Base-by-base conservation (phyloP, 2,113 vertebrate species). In the Nothocercus julius region DNA sequence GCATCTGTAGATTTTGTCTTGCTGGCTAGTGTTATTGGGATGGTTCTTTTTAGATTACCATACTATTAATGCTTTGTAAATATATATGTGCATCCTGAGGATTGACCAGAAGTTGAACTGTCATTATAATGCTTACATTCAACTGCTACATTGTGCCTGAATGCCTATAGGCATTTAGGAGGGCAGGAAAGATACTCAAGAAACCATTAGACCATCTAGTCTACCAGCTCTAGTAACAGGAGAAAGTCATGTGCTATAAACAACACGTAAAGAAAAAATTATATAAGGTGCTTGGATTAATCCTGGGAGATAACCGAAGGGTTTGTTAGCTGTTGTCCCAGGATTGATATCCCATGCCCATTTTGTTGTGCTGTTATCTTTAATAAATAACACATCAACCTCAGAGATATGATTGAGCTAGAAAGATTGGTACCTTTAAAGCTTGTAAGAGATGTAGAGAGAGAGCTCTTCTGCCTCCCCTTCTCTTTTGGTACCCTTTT, bases 1-100 rank as follows among this genome's bases (percentile, higher is more conserved):
- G 87, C 93, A 97, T 97, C 95, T 97, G 93, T 97, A 96, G 78
- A 79, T 93, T 94, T 96, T 92, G n/a, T 58, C 90, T 93, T 73
- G 87, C 68, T 95, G 45, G 40, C 79, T 93, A 38, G 30, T 97
- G 25, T 83, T 91, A 76, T 67, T 79, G 89, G 51, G 40, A 77
- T 77, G 49, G 38, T 61, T 91, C 82, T 62, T 95, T 73, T 94
- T 87, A 90, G 54, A 68, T 93, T 92, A 78, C 59, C 42, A 30
- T 74, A 42, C 24, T 51, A 45, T 87, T 67, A 85, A 45, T 91
- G 67, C 87, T 96, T 91, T 93, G 74, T 34, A 84, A 88, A 82
- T 78, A 58, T 85, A 13, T 87, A 79, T 89, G 58, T 79, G 67
- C 70, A 45, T 45, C 70, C 81, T 94, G 91, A 95, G 88, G 80